phyloP scores from a whole-genome alignment of 2,113 vertebrate genomes.

The Isurus oxyrinchus region DNA sequence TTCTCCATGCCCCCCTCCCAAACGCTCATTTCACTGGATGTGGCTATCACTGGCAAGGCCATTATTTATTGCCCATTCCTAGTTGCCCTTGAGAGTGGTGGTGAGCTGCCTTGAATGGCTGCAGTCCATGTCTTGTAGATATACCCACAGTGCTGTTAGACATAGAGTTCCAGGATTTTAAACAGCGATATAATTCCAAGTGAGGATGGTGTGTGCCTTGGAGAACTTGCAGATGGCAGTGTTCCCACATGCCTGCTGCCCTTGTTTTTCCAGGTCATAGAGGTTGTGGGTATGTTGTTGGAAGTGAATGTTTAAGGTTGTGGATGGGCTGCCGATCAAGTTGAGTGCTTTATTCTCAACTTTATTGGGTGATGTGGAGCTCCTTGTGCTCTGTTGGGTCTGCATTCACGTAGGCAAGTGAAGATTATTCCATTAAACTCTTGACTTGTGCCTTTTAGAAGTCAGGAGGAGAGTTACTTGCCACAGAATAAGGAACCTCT shows the following conservation, averaged over 20 bases:
- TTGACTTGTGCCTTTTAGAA: background rate
- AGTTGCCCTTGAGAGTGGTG: background rate
- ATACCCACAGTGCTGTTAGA: too few species aligned
- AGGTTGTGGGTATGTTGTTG: too few species aligned
- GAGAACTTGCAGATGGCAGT: background rate
- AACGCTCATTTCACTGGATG: too few species aligned
- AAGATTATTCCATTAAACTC: background rate
- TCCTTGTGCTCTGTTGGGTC: background rate
- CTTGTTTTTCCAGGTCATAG: too few species aligned
- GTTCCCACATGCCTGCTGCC: background rate
- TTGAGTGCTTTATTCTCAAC: background rate
- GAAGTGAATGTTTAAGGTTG: too few species aligned
- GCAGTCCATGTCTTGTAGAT: background rate
- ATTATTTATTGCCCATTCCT: background rate
- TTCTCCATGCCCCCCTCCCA: too few species aligned
- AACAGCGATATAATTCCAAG: background rate
- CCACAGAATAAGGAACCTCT: background rate
- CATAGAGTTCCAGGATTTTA: too few species aligned
- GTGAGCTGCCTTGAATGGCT: background rate
- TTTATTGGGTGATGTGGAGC: background rate
- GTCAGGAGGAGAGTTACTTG: background rate
- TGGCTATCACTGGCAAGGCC: background rate
- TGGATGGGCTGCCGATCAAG: too few species aligned
- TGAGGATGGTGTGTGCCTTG: background rate
- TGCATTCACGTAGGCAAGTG: background rate